Conservation (phyloP, 2,113 vertebrate species). For the Nanorana parkeri region DNA sequence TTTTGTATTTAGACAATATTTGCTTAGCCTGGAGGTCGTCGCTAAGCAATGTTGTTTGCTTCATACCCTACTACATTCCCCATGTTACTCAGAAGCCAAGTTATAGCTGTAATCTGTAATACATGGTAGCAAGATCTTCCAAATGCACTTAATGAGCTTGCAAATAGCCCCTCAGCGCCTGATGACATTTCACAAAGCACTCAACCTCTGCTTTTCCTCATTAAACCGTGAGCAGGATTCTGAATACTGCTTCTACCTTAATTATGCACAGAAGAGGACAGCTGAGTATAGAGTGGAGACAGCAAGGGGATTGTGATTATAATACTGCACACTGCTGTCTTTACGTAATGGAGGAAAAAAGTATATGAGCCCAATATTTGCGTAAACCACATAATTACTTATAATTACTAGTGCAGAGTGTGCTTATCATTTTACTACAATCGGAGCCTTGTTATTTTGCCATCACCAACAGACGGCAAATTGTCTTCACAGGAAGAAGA, state of each 20-base stretch:
- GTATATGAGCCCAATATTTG: slow-evolving; percentile 33
- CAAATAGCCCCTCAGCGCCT: slow-evolving; percentile 36
- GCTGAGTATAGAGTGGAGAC: slow-evolving; percentile 28
- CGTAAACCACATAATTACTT: slow-evolving; percentile 27
- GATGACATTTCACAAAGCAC: slow-evolving; percentile 45
- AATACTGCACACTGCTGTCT: slow-evolving; percentile 19
- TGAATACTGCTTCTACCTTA: slow-evolving; percentile 6
- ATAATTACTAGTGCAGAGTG: slow-evolving; percentile 18
- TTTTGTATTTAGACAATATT: no score
- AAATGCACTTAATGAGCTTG: slow-evolving; percentile 43
- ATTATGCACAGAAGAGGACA: slow-evolving; percentile 16
- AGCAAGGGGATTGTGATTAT: slow-evolving; percentile 22
- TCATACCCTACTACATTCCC: neutral
- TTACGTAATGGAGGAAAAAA: slow-evolving; percentile 4
- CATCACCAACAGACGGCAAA: neutral
- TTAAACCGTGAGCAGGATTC: slow-evolving; percentile 32
- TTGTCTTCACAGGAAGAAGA: neutral
- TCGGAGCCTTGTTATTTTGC: neutral
- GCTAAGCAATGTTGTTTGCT: neutral
- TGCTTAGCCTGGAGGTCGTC: no score
- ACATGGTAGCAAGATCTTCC: slow-evolving; percentile 9
- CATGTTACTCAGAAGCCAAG: slow-evolving; percentile 8
- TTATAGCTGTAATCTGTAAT: slow-evolving; percentile 23
- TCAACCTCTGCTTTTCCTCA: slow-evolving; percentile 42
- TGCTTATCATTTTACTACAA: neutral